These are phyloP conservation scores for Serrognathus titanus DNA, from an alignment of 2,888 invertebrate species.

Conservation along the genomic window DNA sequence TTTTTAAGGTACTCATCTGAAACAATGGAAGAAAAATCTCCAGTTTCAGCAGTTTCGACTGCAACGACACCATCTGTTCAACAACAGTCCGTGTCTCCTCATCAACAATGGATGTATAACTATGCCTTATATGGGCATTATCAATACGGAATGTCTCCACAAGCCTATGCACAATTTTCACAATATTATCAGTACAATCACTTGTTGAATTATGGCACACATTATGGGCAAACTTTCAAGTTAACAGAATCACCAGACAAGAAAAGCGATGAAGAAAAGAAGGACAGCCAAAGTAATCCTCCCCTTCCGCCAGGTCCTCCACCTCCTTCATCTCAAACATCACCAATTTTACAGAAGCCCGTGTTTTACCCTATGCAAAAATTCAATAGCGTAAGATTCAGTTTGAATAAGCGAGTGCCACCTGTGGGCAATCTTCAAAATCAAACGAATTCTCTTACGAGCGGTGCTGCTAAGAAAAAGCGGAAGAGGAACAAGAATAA, in stretches of 20 bases:
- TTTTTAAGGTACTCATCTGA: constrained; percentile 6
- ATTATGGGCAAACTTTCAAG: constrained; percentile 42
- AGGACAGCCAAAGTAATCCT: constrained; percentile 45
- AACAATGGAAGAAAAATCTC: constrained; percentile 17
- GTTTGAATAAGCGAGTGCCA: constrained; percentile 48
- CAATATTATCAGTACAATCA: constrained; percentile 50
- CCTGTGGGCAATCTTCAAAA: constrained; percentile 41
- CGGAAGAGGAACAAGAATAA: constrained; percentile 68
- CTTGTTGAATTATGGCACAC: constrained; percentile 33
- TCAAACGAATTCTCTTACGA: constrained; percentile 46
- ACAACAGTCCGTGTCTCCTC: constrained; percentile 12
- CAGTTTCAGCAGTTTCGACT: constrained; percentile 13
- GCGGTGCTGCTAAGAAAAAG: constrained; percentile 68
- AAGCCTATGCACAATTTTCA: constrained; percentile 50
- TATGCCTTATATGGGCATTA: constrained; percentile 27
- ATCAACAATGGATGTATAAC: constrained; percentile 27
- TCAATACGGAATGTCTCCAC: constrained; percentile 25
- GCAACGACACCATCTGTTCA: constrained; percentile 7
- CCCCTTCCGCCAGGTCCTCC: constrained; percentile 60
- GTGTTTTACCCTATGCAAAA: constrained; percentile 38
- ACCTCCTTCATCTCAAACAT: constrained; percentile 40
- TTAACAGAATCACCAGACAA: constrained; percentile 35
- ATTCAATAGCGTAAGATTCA: constrained; percentile 56
- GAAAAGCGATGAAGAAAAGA: constrained; percentile 26
- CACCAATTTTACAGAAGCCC: constrained; percentile 46